Percentiles rank a stretch among this genome's conserved stretches.
phyloP scores from a whole-genome alignment of 2,113 vertebrate genomes.

The Hymenochirus boettgeri region DNA sequence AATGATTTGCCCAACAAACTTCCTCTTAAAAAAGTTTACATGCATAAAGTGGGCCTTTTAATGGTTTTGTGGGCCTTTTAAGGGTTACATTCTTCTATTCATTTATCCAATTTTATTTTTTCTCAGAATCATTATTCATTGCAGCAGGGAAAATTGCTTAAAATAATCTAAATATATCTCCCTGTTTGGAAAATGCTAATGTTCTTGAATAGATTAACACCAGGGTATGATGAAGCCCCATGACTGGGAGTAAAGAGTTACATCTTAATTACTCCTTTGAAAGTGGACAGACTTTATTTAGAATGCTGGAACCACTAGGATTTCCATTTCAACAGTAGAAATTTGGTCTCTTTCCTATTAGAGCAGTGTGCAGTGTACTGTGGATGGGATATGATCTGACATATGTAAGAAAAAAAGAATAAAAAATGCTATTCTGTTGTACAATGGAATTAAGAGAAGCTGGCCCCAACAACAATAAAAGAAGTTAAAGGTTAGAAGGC shows the following conservation, averaged over 20 bases:
- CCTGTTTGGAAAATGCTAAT: neutral
- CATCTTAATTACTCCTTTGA: neutral
- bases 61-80: too few species aligned
- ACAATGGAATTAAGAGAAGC: slow-evolving; percentile 3
- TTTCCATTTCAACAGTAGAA: neutral
- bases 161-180: neutral
- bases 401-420: neutral
- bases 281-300: neutral
- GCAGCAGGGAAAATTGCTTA: neutral
- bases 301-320: neutral
- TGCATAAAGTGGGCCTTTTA: too few species aligned
- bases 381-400: neutral
- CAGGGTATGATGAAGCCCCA: neutral
- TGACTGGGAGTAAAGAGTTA: neutral
- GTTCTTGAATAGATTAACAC: neutral
- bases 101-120: too few species aligned
- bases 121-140: neutral
- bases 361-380: neutral
- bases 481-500: slow-evolving; percentile 21
- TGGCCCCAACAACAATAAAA: slow-evolving; percentile 10
- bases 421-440: neutral
- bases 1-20: too few species aligned
- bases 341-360: neutral
- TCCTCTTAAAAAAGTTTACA: too few species aligned
- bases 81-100: too few species aligned